A percentile compares a stretch with the other conserved stretches of the same genome.
Evolutionary conservation across 2,888 invertebrate species (phyloP).

Genomic region (Athripsodes cinereus): DNA sequence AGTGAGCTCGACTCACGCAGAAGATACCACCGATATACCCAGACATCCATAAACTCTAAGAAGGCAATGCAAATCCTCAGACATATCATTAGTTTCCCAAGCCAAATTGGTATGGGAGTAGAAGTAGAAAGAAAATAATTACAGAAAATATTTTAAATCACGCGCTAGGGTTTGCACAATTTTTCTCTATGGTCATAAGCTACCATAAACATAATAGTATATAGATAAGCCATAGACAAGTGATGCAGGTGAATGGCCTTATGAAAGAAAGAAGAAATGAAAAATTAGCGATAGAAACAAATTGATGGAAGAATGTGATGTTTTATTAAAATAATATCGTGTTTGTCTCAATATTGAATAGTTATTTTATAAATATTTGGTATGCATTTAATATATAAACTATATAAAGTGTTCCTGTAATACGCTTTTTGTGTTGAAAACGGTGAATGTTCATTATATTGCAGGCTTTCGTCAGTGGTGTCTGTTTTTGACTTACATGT

Average conservation of each 20-base stretch:
- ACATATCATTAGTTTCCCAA: too few relatives aligned
- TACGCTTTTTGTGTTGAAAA: neutral
- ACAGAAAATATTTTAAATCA: too few relatives aligned
- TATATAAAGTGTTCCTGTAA: neutral
- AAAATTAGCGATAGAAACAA: slow-evolving; percentile 18
- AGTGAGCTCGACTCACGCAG: too few relatives aligned
- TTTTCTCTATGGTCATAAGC: too few relatives aligned
- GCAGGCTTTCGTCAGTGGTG: neutral
- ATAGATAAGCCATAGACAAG: slow-evolving; percentile 5
- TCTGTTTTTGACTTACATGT: slow-evolving; percentile 21
- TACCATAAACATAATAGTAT: neutral
- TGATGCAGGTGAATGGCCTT: slow-evolving; percentile 9
- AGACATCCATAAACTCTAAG: too few relatives aligned
- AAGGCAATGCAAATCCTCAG: too few relatives aligned
- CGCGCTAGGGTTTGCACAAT: too few relatives aligned
- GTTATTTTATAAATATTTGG: slow-evolving; percentile 14
- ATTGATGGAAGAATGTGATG: slow-evolving; percentile 20
- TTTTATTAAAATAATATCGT: slow-evolving; percentile 9
- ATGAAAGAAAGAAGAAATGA: slow-evolving; percentile 10
- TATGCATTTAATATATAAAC: slow-evolving; percentile 1
- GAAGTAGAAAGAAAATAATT: too few relatives aligned
- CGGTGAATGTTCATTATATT: neutral
- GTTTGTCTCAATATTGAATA: slow-evolving; percentile 15
- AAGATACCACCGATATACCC: too few relatives aligned
- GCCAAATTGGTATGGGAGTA: too few relatives aligned